Evolutionary conservation across 2,113 vertebrate genomes (phyloP), one percentile per base, ranked within the genome.

Genomic region (Axis porcinus): DNA sequence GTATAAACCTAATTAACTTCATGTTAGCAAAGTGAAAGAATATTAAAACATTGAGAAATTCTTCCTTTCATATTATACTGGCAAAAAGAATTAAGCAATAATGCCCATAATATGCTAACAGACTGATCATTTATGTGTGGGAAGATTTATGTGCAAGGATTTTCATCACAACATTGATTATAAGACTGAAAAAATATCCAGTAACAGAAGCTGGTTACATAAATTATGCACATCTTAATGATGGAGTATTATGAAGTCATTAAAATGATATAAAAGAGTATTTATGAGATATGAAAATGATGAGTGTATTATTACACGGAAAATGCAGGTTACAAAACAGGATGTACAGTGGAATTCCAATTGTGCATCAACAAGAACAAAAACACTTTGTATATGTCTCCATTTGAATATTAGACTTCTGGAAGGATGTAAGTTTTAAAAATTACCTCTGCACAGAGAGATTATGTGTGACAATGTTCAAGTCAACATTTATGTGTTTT

Each of bases 211-310:
- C 21, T 62, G 14, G 67, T 94, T 97, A 94, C 92, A 76, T 91
- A 95, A 96, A 89, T 96, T 96, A 93, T 60, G 47, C 40, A 84
- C 60, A 96, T 74, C 78, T 88, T 79, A 95, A 91, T 17, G 45
- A 94, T 79, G 60, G 93, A 93, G 82, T 93, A 97, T 64, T 97
- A 97, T 79, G 52, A 57, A 94, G 62, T 94, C 95, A 97, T 93
- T 97, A 98, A 96, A 91, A 97, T 94, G 45, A 97, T 86, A 5
- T 86, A 94, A 90, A 91, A 91, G 54, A 94, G 88, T 97, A 97
- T 81, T 92, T 88, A 96, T 92, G 28, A 91, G 58, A 93, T 58
- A 76, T 33, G 82, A 97, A 97, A 97, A 78, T 93, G 60, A 96
- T 92, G 28, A 89, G 82, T 83, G 12, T n/a, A 74, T 97, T 95